Evolutionary conservation across 2,113 vertebrate genomes (phyloP), one percentile per base, ranked within the genome.

Genomic region (Camelus bactrianus): DNA sequence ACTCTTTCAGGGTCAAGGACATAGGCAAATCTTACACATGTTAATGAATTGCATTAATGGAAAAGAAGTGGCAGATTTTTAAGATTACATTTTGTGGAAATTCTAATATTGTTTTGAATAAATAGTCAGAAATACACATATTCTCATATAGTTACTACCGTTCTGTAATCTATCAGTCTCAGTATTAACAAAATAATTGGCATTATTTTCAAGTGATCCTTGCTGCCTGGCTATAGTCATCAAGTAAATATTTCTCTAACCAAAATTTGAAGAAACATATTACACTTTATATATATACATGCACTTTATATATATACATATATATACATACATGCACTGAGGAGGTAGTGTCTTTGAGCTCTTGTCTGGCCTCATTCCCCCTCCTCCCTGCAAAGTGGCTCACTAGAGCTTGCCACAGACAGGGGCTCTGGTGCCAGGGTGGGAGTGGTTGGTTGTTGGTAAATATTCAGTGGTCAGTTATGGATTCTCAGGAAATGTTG

Each of bases 351-450:
- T 58, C 56, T 56, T 56, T 58, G 50, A 82, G n/a, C 2, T 73
- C 12, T 73, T 73, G 46, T 38, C 24, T 62, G 9, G 6, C 7
- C 73, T 89, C 32, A 62, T 54, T 12, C 16, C 24, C 4, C 3
- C 12, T 56, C 38, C 7, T 79, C 32, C 60, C 38, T 69, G n/a
- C 32, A 60, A 30, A 35, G 10, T 62, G 48, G 3, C 5, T 38
- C 42, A 35, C 8, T n/a, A 80, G 65, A 52, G 3, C 13, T 67
- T 0, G 8, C 22, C 19, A 46, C 1, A 3, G 32, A 67, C 17
- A 6, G 42, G 2, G 9, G 1, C 6, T 77, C 7, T 42, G 24
- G 28, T 38, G 6, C 10, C 52, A 8, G 7, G 22, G 6, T 13
- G 30, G 52, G 19, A 28, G 30, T 46, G 13, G 6, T 26, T 76